These are phyloP conservation scores for Burhinus bistriatus DNA, from an alignment of 2,113 vertebrate genomes.

Conservation along the genomic window DNA sequence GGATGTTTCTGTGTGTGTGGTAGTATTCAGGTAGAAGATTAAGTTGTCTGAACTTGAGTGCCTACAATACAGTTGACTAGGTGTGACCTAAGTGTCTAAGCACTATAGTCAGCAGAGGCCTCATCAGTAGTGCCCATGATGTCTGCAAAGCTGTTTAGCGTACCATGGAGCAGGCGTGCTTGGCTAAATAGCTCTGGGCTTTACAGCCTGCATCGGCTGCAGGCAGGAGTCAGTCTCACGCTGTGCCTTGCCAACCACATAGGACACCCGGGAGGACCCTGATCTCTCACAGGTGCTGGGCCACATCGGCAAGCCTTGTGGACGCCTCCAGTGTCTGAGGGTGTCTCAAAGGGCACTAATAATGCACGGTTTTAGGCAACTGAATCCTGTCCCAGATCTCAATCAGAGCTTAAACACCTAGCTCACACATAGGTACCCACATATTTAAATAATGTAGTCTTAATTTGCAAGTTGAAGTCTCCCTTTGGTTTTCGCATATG, in stretches of 20 bases:
- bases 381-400: not conserved
- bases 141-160: not conserved
- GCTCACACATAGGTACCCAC: not conserved
- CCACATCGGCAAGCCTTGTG: not conserved
- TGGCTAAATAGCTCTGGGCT: not conserved
- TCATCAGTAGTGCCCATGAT: not conserved
- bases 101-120: not conserved
- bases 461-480: not conserved
- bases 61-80: not conserved
- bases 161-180: not conserved
- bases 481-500: not conserved
- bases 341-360: not conserved
- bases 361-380: not conserved
- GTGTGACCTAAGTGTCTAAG: not conserved
- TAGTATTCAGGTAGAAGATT: not conserved
- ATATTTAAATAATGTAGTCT: rapidly evolving
- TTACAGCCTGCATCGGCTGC: not conserved
- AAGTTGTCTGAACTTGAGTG: not conserved
- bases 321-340: not conserved
- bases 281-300: not conserved
- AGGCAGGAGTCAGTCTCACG: not conserved
- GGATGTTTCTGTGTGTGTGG: rapidly evolving
- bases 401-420: not conserved
- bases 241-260: not conserved
- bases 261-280: not conserved